Percentiles rank a stretch among this genome's conserved stretches.
These are phyloP conservation scores for Chiroxiphia lanceolata DNA, from an alignment of 2,797 vertebrate species.

Conservation along the genomic window DNA sequence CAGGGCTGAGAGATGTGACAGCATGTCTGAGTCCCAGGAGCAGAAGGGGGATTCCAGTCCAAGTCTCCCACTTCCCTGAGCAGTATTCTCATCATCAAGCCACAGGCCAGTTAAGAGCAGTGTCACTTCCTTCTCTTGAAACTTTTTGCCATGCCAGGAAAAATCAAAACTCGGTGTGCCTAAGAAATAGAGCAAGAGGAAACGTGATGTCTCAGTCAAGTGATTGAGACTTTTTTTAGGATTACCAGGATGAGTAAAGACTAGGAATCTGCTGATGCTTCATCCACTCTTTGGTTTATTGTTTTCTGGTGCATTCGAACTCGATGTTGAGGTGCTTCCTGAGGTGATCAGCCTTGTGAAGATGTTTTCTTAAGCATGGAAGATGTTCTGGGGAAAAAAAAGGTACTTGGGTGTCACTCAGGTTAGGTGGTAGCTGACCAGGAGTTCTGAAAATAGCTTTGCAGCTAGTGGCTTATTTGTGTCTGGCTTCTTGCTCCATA, in stretches of 20 bases:
- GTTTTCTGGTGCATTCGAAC: not conserved
- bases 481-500: not conserved
- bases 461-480: not conserved
- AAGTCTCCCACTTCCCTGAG: slow-evolving; percentile 33
- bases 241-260: not conserved
- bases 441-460: not conserved
- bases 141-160: slow-evolving; percentile 29
- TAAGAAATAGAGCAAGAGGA: slow-evolving; percentile 7
- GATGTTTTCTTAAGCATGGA: not conserved
- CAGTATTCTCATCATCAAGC: slow-evolving; percentile 30
- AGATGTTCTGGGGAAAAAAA: not conserved
- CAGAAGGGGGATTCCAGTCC: slow-evolving; percentile 48
- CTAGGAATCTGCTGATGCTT: not conserved
- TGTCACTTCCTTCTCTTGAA: slow-evolving; percentile 62
- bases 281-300: not conserved
- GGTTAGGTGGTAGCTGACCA: not conserved
- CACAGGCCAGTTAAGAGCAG: not conserved
- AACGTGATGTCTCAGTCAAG: not conserved
- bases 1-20: not conserved
- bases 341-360: not conserved
- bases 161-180: not conserved
- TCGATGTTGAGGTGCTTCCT: not conserved
- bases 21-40: not conserved
- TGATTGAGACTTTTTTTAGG: not conserved
- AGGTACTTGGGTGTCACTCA: not conserved